These are phyloP conservation scores for Cavia aperea DNA, from an alignment of 2,113 vertebrate genomes.

Conservation along the genomic window DNA sequence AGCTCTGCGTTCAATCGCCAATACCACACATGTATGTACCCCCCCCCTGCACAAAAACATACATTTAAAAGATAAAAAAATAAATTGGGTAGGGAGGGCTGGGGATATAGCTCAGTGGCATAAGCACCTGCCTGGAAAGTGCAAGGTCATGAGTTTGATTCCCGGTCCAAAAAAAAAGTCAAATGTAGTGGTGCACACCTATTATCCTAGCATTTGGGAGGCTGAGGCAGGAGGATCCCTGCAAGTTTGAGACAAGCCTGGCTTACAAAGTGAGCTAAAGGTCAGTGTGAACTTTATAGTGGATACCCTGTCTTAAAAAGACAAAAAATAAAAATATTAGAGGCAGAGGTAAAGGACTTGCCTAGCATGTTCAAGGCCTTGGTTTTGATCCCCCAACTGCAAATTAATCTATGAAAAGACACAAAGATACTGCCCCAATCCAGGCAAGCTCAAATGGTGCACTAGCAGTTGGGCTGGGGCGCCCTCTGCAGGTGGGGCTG, in stretches of 20 bases:
- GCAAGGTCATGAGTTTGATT: too few relatives aligned
- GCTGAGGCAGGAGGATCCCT: too few relatives aligned
- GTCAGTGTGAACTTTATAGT: too few relatives aligned
- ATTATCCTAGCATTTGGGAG: too few relatives aligned
- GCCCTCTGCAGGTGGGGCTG: background rate
- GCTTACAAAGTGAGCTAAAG: too few relatives aligned
- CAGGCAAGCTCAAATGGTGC: background rate
- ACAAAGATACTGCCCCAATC: background rate
- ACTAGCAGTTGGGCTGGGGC: background rate
- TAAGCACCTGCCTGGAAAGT: too few relatives aligned
- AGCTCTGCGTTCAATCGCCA: background rate
- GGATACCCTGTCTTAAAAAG: too few relatives aligned
- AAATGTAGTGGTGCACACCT: too few relatives aligned
- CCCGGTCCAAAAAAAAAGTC: too few relatives aligned
- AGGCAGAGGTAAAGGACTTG: background rate
- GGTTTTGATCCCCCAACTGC: background rate
- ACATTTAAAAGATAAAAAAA: background rate
- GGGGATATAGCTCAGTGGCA: background rate
- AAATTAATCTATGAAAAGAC: background rate
- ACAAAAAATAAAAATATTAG: too few relatives aligned
- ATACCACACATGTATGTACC: background rate
- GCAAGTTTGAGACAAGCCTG: too few relatives aligned
- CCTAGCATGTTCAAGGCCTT: background rate
- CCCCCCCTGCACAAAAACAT: background rate
- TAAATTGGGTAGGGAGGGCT: background rate